These are phyloP conservation scores for Dendrolimus punctatus DNA, from an alignment of 1,140 invertebrate species.

Conservation along the genomic window DNA sequence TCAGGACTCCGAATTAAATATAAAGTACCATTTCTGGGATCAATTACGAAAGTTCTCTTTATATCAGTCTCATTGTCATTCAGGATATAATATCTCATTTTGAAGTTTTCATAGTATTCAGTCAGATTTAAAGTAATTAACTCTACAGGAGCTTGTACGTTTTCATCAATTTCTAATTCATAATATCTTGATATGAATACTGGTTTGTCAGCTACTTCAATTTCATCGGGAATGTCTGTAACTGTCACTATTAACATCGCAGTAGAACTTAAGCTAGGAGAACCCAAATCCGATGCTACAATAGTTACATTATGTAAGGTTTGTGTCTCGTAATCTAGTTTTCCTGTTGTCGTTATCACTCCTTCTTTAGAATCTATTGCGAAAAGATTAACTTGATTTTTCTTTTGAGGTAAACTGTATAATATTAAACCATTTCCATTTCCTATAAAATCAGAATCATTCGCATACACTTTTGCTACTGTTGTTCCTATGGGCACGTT, in stretches of 20 bases:
- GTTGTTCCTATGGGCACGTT: slow-evolving; percentile 79
- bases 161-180: slow-evolving; percentile 84
- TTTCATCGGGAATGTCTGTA: slow-evolving; percentile 76
- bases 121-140: slow-evolving; percentile 80
- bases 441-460: slow-evolving; percentile 86
- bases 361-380: slow-evolving; percentile 87
- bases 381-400: slow-evolving; percentile 78
- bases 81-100: slow-evolving; percentile 74
- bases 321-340: slow-evolving; percentile 81
- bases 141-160: slow-evolving; percentile 78
- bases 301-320: slow-evolving; percentile 82
- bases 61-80: slow-evolving; percentile 72
- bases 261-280: slow-evolving; percentile 84
- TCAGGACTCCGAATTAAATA: slow-evolving; percentile 80
- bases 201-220: slow-evolving; percentile 68
- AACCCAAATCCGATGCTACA: slow-evolving; percentile 87
- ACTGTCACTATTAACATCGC: slow-evolving; percentile 81
- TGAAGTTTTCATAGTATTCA: slow-evolving; percentile 72
- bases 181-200: slow-evolving; percentile 83
- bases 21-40: slow-evolving; percentile 80
- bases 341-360: slow-evolving; percentile 80
- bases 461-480: slow-evolving; percentile 83
- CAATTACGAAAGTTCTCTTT: slow-evolving; percentile 77
- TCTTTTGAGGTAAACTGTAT: slow-evolving; percentile 77
- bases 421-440: slow-evolving; percentile 88